Evolutionary conservation across 2,888 invertebrate genomes (phyloP).

Genomic region (Hypsopygia costalis): DNA sequence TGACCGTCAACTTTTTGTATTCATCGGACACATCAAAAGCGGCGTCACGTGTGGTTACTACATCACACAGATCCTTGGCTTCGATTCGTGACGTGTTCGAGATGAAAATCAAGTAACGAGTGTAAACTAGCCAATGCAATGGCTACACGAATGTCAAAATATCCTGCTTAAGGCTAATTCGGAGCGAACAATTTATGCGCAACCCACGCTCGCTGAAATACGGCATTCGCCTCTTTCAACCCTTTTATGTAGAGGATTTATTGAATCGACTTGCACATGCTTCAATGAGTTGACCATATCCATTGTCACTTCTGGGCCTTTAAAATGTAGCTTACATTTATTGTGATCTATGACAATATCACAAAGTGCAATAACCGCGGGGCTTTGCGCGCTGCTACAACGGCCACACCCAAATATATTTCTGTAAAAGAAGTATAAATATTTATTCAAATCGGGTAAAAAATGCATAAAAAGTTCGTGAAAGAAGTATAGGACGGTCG

Average conservation of each 20-base stretch:
- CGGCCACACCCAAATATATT: no score
- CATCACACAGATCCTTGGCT: slow-evolving; percentile 17
- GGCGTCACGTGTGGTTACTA: slow-evolving; percentile 14
- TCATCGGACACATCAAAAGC: slow-evolving; percentile 16
- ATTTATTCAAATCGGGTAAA: slow-evolving; percentile 36
- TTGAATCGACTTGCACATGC: slow-evolving; percentile 55
- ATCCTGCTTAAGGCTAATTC: slow-evolving; percentile 69
- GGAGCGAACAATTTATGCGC: slow-evolving; percentile 65
- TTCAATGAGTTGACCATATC: slow-evolving; percentile 53
- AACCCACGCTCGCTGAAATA: slow-evolving; percentile 69
- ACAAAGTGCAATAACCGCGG: slow-evolving; percentile 43
- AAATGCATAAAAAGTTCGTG: slow-evolving; percentile 69
- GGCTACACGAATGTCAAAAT: slow-evolving; percentile 59
- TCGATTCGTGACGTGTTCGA: slow-evolving; percentile 14
- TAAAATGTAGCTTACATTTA: slow-evolving; percentile 59
- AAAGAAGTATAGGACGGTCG: slow-evolving; percentile 59
- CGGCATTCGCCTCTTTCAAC: slow-evolving; percentile 62
- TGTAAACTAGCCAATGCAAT: slow-evolving; percentile 54
- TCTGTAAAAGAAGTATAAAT: background rate
- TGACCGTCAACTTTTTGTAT: slow-evolving; percentile 15
- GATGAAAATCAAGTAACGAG: slow-evolving; percentile 20
- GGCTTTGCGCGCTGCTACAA: slow-evolving; percentile 32
- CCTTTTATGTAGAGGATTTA: slow-evolving; percentile 73
- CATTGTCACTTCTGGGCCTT: slow-evolving; percentile 33
- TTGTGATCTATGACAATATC: slow-evolving; percentile 61